These are phyloP conservation scores for Corythornis leucogaster DNA, from an alignment of 2,797 vertebrate species.

Conservation along the genomic window DNA sequence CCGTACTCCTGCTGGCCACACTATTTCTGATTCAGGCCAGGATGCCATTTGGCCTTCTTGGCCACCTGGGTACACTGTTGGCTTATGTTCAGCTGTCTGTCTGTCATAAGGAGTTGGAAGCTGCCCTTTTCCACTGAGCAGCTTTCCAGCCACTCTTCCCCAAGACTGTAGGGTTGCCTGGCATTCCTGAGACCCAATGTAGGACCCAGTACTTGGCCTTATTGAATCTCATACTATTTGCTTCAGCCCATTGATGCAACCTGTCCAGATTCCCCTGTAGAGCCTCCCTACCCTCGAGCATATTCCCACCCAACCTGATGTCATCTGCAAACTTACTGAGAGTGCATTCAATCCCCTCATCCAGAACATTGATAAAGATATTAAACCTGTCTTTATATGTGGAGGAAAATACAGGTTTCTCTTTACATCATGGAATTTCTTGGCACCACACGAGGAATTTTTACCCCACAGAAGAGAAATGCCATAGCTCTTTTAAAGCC, in stretches of 20 bases:
- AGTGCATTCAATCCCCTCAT: not conserved
- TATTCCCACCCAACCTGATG: not conserved
- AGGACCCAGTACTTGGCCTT: not conserved
- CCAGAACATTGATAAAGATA: not conserved
- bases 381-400: not conserved
- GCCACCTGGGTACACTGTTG: not conserved
- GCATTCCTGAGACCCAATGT: not conserved
- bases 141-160: not conserved
- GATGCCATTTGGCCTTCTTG: not conserved
- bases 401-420: not conserved
- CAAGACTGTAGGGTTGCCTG: not conserved
- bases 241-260: not conserved
- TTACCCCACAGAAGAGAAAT: not conserved
- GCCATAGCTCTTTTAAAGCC: not conserved
- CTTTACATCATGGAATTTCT: not conserved
- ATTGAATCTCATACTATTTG: not conserved
- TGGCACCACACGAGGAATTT: not conserved
- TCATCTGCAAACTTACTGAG: not conserved
- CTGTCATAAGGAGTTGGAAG: not conserved
- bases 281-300: not conserved
- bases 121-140: accelerated
- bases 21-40: not conserved
- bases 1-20: not conserved
- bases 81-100: accelerated
- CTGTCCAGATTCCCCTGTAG: not conserved